Evolutionary conservation across 2,888 invertebrate species (phyloP).

Genomic region (Dasysyrphus tricinctus): DNA sequence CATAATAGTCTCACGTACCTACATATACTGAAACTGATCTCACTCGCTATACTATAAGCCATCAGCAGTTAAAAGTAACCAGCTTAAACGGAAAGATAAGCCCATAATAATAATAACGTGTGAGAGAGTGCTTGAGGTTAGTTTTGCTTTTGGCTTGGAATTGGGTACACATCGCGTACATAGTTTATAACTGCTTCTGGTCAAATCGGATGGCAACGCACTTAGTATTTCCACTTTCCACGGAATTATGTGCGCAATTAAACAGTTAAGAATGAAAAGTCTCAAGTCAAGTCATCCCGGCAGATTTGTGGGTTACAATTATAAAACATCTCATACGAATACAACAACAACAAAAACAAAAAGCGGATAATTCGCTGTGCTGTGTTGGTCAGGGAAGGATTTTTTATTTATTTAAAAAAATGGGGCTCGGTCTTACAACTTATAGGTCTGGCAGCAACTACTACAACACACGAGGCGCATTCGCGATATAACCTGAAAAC

Average conservation of each 20-base stretch:
- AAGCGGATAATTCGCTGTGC: background rate
- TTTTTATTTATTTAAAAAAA: background rate
- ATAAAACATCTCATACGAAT: background rate
- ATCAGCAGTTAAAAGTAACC: background rate
- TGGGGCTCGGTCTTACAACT: background rate
- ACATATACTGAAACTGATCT: slow-evolving; percentile 27
- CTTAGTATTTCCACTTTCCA: slow-evolving; percentile 66
- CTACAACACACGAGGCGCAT: too few relatives aligned
- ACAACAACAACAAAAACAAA: background rate
- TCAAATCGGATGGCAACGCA: slow-evolving; percentile 31
- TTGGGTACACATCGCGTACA: slow-evolving; percentile 26
- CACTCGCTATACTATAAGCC: background rate
- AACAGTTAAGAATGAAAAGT: slow-evolving; percentile 39
- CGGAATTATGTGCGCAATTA: slow-evolving; percentile 54
- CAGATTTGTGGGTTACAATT: slow-evolving; percentile 61
- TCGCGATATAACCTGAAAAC: too few relatives aligned
- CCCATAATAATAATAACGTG: slow-evolving; percentile 18
- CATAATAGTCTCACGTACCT: slow-evolving; percentile 49
- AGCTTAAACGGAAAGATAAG: slow-evolving; percentile 24
- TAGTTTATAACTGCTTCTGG: slow-evolving; percentile 31
- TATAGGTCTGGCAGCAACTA: too few relatives aligned
- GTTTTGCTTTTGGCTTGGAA: slow-evolving; percentile 19
- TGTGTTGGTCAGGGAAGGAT: slow-evolving; percentile 6
- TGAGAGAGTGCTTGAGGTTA: slow-evolving; percentile 36
- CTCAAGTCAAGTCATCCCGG: slow-evolving; percentile 43